Evolutionary conservation across 1,140 invertebrate genomes (phyloP), one percentile per base, ranked within the genome.

Genomic region (Saccostrea cuccullata): DNA sequence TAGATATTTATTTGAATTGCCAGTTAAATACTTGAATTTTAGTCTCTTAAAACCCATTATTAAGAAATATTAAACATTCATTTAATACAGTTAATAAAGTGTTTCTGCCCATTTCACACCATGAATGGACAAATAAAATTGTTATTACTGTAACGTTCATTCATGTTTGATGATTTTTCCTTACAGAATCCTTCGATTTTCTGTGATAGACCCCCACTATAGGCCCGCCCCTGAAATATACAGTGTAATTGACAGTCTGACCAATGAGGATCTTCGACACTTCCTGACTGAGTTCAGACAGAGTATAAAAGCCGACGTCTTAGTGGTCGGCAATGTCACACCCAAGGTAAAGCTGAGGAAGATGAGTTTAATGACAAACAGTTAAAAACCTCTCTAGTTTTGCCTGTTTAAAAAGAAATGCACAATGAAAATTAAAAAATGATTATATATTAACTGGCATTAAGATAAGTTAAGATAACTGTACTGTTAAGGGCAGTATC

Each of bases 301-400:
- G 6, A 84, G 85, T 40, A 40, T 91, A n/a, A 91, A 87, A 58
- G 36, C 91, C 30, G 91, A 92, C 58, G 82, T 83, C 26, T 88
- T 92, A 36, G 77, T 91, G 8, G 89, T 83, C 15, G 91, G 91
- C 20, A 92, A 92, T 84, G 89, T 91, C 26, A 86, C 84, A 0
- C 77, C 88, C 30, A 83, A 91, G 90, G 91, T 91, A 36, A 55
- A 89, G 73, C 12, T 56, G 17, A 73, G 11, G 6, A 23, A 17
- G 23, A 9, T 64, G 60, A 9, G 23, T 8, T 70, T n/a, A 26
- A n/a, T 47, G 17, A 83, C 12, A 30, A 26, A 20, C 13, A 30
- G 23, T 77, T 77, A 15, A 8, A 70, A 70, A 20, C 20, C 1
- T 11, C 20, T n/a, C 2, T 70, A 70, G 20, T 6, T 47, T 47